phyloP scores from a whole-genome alignment of 2,113 vertebrate genomes.

The Gracilinanus agilis region DNA sequence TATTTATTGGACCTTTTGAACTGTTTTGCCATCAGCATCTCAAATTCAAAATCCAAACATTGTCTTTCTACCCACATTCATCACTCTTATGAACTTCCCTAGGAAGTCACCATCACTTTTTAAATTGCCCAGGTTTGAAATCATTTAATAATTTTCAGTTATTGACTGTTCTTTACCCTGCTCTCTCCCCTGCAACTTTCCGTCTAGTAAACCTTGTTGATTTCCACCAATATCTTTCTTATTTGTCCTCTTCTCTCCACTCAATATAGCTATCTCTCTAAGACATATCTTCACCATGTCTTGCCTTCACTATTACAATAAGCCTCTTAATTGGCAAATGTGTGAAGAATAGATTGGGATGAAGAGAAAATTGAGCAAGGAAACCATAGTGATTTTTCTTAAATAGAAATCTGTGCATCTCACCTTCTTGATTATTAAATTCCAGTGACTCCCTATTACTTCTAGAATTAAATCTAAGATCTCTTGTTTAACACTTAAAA shows the following conservation, averaged over 20 bases:
- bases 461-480: background rate
- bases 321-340: background rate
- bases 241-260: background rate
- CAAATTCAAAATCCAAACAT: background rate
- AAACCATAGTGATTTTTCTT: background rate
- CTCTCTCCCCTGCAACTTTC: background rate
- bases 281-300: background rate
- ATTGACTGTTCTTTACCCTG: background rate
- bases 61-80: background rate
- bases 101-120: background rate
- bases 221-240: background rate
- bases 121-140: background rate
- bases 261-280: background rate
- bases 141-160: background rate
- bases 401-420: background rate
- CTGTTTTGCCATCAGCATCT: background rate
- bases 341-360: background rate
- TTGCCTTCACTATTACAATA: background rate
- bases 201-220: background rate
- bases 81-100: background rate
- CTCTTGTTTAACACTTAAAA: background rate
- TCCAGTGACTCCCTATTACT: background rate
- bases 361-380: background rate
- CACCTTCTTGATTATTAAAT: background rate
- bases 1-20: background rate